These are phyloP conservation scores for Lasioglossum morio DNA, from an alignment of 2,888 invertebrate species.

Conservation along the genomic window DNA sequence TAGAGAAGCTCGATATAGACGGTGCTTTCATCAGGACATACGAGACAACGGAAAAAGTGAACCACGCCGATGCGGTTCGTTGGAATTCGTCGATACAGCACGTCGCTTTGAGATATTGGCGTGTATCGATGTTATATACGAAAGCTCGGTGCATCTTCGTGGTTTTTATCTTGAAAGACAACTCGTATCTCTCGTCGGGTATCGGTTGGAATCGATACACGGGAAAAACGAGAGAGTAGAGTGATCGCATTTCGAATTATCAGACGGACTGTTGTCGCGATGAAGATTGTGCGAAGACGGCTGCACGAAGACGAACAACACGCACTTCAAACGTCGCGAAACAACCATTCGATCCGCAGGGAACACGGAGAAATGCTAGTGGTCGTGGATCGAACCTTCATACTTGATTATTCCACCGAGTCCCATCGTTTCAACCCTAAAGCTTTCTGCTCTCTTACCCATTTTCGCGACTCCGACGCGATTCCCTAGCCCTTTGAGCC, in stretches of 20 bases:
- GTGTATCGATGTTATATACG: slow-evolving; percentile 29
- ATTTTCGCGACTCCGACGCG: background rate
- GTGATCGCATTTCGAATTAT: background rate
- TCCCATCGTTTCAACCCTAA: background rate
- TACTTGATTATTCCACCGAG: background rate
- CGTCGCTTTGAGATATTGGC: slow-evolving; percentile 25
- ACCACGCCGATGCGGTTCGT: slow-evolving; percentile 13
- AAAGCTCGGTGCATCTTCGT: slow-evolving; percentile 27
- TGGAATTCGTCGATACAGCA: slow-evolving; percentile 18
- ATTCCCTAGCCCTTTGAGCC: background rate
- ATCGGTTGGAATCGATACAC: slow-evolving; percentile 13
- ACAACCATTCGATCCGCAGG: background rate
- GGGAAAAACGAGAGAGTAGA: background rate
- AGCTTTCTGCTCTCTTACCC: background rate
- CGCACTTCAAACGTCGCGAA: background rate
- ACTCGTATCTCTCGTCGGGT: slow-evolving; percentile 18
- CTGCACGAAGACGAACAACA: no score
- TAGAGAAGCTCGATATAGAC: background rate
- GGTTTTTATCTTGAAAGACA: slow-evolving; percentile 23
- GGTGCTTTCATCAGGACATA: background rate
- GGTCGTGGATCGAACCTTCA: background rate
- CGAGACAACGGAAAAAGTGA: slow-evolving; percentile 10
- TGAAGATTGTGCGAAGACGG: no score
- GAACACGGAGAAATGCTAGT: background rate
- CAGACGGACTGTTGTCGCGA: no score